phyloP scores from a whole-genome alignment of 2,888 invertebrate genomes.

The Nomada lathburiana region DNA sequence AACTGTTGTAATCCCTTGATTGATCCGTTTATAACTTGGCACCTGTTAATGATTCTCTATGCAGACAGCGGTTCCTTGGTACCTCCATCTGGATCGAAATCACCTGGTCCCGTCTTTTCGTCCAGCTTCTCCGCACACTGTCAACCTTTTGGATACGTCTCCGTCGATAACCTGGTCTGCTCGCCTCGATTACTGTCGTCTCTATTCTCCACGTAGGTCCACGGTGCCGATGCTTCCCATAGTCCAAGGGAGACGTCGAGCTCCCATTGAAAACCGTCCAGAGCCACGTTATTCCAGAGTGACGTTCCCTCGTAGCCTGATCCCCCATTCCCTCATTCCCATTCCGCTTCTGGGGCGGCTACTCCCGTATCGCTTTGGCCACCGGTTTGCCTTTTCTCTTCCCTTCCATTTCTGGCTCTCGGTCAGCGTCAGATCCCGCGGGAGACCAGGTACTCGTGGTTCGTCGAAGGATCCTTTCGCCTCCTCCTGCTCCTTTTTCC shows the following conservation, averaged over 20 bases:
- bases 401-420: slow-evolving; percentile 67
- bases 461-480: slow-evolving; percentile 67
- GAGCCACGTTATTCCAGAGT: slow-evolving; percentile 21
- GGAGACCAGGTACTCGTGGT: slow-evolving; percentile 67
- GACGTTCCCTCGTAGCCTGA: slow-evolving; percentile 25
- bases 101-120: not conserved
- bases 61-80: too few species aligned
- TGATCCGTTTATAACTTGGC: too few species aligned
- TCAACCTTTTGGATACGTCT: too few species aligned
- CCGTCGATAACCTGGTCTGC: too few species aligned
- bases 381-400: slow-evolving; percentile 62
- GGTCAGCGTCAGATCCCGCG: slow-evolving; percentile 72
- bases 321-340: slow-evolving; percentile 45
- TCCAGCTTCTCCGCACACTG: too few species aligned
- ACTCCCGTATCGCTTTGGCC: slow-evolving; percentile 65
- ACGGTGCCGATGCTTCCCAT: slow-evolving; percentile 22
- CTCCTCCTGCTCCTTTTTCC: slow-evolving; percentile 31
- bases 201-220: slow-evolving; percentile 35
- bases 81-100: slow-evolving; percentile 3
- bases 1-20: too few species aligned
- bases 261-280: slow-evolving; percentile 22
- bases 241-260: slow-evolving; percentile 22
- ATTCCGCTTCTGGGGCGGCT: slow-evolving; percentile 40
- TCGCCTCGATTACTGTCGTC: slow-evolving; percentile 7
- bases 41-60: too few species aligned